These are phyloP conservation scores for Xestoiulus laeticollis DNA, from an alignment of 2,888 invertebrate genomes.

Conservation along the genomic window DNA sequence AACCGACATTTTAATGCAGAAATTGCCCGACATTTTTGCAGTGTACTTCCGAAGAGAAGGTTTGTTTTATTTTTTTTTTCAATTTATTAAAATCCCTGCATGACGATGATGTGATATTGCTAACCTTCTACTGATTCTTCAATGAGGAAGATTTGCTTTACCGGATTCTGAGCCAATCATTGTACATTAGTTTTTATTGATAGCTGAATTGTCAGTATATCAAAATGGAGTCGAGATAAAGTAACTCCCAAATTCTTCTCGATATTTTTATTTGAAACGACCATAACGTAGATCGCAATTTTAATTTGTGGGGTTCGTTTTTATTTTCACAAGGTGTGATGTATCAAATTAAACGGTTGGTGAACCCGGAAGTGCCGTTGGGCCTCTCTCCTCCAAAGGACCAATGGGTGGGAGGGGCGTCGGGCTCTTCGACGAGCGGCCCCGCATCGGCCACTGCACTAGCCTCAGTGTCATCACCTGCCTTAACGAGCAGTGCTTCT, in stretches of 20 bases:
- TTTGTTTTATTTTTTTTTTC: conserved; percentile 54
- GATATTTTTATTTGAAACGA: too few species aligned
- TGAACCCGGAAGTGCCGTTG: conserved; percentile 72
- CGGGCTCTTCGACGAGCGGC: conserved; percentile 4
- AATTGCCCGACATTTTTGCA: conserved; percentile 92
- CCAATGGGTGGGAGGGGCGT: conserved; percentile 51
- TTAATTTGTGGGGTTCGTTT: not conserved
- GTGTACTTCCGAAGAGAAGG: conserved; percentile 97
- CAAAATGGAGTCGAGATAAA: too few species aligned
- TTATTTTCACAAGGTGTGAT: conserved; percentile 71
- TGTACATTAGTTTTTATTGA: not conserved
- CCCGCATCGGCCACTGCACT: conserved; percentile 43
- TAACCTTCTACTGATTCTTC: conserved; percentile 5
- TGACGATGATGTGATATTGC: not conserved
- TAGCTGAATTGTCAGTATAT: too few species aligned
- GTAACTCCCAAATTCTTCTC: too few species aligned
- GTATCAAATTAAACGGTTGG: conserved; percentile 81
- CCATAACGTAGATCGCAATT: too few species aligned
- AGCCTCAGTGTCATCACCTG: conserved; percentile 48
- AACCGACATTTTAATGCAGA: conserved; percentile 96
- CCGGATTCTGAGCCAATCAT: not conserved
- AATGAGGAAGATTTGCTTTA: conserved; percentile 12
- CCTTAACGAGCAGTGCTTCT: conserved; percentile 39
- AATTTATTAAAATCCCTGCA: not conserved
- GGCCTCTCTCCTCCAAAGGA: conserved; percentile 60